Evolutionary conservation across 2,113 vertebrate species (phyloP).

Genomic region (Camelus bactrianus): DNA sequence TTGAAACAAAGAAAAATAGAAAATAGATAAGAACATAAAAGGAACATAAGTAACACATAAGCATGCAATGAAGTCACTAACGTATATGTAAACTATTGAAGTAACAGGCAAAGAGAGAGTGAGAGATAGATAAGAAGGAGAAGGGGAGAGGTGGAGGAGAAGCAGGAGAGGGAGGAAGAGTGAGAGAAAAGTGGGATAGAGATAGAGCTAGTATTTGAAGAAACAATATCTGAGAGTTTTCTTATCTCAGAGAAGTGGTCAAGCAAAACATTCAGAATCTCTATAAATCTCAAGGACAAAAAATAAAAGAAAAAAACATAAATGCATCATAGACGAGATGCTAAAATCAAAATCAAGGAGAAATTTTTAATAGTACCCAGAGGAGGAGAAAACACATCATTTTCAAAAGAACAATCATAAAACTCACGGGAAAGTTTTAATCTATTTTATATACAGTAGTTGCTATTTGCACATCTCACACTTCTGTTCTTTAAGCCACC

Average conservation of each 20-base stretch:
- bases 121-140: background rate
- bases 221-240: background rate
- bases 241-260: background rate
- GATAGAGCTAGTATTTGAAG: background rate
- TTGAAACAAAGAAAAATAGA: background rate
- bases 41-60: background rate
- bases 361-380: background rate
- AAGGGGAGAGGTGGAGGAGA: background rate
- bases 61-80: background rate
- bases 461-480: too few species aligned
- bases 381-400: background rate
- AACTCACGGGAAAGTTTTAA: background rate
- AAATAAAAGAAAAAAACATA: background rate
- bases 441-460: too few species aligned
- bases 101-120: background rate
- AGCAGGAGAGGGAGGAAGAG: background rate
- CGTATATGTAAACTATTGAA: background rate
- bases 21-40: background rate
- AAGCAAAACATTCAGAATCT: background rate
- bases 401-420: background rate
- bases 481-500: background rate
- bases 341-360: background rate
- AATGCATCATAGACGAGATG: background rate
- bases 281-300: background rate
- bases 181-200: background rate